Percentiles rank a stretch among this genome's conserved stretches.
Evolutionary conservation across 2,113 vertebrate species (phyloP).

Genomic region (Alligator mississippiensis): DNA sequence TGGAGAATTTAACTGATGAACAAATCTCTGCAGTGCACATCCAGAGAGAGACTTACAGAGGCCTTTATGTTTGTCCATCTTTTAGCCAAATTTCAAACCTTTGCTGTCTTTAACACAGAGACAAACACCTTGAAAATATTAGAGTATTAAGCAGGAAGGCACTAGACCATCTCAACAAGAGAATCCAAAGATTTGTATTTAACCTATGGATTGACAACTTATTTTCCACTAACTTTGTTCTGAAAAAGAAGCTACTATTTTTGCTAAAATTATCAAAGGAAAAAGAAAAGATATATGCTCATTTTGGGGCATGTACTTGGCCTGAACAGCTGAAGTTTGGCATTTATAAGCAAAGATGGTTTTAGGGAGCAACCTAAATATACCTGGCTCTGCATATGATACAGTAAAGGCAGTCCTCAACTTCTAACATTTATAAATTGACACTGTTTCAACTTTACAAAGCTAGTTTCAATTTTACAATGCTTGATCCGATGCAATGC

Average conservation of each 20-base stretch:
- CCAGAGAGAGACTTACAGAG: not conserved
- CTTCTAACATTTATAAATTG: too few species aligned
- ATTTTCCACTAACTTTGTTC: not conserved
- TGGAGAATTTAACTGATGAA: not conserved
- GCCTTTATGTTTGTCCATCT: not conserved
- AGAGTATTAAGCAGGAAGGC: not conserved
- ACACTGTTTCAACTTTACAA: too few species aligned
- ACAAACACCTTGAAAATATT: too few species aligned
- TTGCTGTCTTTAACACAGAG: not conserved
- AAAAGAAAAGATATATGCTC: too few species aligned
- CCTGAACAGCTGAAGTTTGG: not conserved
- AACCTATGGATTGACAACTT: not conserved
- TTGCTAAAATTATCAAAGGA: not conserved
- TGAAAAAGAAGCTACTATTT: not conserved
- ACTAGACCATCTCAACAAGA: not conserved
- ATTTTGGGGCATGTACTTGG: not conserved
- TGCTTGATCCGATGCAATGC: too few species aligned
- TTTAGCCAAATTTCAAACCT: not conserved
- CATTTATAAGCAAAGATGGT: not conserved
- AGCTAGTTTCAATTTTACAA: too few species aligned
- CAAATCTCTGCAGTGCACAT: not conserved
- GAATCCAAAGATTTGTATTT: not conserved
- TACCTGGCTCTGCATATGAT: too few species aligned
- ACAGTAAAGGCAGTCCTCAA: too few species aligned
- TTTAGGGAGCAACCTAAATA: too few species aligned